These are phyloP conservation scores for Crypturellus tataupa DNA, from an alignment of 2,797 vertebrate genomes.

Conservation along the genomic window DNA sequence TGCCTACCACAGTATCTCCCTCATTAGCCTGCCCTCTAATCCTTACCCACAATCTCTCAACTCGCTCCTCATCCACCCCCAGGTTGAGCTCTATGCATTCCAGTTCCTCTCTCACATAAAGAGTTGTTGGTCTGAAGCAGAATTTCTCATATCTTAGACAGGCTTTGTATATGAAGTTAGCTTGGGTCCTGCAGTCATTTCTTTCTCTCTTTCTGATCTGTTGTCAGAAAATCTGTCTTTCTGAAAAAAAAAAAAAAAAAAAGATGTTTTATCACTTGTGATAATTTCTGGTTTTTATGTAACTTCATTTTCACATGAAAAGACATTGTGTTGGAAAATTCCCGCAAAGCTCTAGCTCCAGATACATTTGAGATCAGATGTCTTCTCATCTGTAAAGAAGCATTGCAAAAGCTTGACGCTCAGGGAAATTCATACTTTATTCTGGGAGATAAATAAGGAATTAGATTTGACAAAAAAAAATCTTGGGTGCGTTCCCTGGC, in stretches of 20 bases:
- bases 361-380: neutral
- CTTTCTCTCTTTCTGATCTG: neutral
- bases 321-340: neutral
- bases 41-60: no score
- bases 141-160: neutral
- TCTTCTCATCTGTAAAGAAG: neutral
- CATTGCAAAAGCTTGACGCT: neutral
- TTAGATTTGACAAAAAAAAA: neutral
- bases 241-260: neutral
- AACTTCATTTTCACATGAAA: neutral
- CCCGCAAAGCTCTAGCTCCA: neutral
- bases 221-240: neutral
- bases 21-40: no score
- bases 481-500: neutral
- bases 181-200: neutral
- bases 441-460: neutral
- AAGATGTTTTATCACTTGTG: neutral
- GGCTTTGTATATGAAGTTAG: accelerated
- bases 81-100: no score
- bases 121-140: neutral
- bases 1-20: no score
- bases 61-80: no score
- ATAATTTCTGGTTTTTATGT: neutral
- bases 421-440: neutral
- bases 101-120: no score